Conservation (phyloP, 2,113 vertebrate genomes). For the Charina bottae region DNA sequence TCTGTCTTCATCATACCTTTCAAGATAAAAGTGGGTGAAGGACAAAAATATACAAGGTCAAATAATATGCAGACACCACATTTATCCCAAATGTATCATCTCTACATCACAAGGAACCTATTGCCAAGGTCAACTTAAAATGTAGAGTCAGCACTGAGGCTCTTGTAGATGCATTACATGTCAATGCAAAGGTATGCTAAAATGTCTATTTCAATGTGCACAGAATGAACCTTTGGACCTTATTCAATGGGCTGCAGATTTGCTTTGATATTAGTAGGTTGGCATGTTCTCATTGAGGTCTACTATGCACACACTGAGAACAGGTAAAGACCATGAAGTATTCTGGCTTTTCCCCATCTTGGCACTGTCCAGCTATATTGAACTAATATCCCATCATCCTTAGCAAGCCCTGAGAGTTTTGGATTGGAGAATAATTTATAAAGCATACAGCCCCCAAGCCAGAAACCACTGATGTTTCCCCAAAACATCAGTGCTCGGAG, state of each 20-base stretch:
- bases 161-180: not conserved
- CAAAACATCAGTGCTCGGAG: not conserved
- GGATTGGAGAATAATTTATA: not conserved
- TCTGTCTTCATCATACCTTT: conserved; percentile 92
- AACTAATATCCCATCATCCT: not conserved
- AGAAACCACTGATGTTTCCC: not conserved
- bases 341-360: not conserved
- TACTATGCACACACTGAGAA: not conserved
- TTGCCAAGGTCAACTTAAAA: not conserved
- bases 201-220: not conserved
- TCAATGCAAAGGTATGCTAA: not conserved
- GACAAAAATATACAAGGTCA: conserved; percentile 60
- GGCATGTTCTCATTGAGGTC: not conserved
- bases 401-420: not conserved
- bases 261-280: not conserved
- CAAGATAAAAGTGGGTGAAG: conserved; percentile 69
- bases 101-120: not conserved
- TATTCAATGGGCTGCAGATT: not conserved
- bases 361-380: not conserved
- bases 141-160: not conserved
- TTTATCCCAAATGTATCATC: not conserved
- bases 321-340: not conserved
- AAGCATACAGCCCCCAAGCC: not conserved
- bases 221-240: not conserved
- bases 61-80: not conserved